phyloP scores from a whole-genome alignment of 2,113 vertebrate species.

The Mobula hypostoma region DNA sequence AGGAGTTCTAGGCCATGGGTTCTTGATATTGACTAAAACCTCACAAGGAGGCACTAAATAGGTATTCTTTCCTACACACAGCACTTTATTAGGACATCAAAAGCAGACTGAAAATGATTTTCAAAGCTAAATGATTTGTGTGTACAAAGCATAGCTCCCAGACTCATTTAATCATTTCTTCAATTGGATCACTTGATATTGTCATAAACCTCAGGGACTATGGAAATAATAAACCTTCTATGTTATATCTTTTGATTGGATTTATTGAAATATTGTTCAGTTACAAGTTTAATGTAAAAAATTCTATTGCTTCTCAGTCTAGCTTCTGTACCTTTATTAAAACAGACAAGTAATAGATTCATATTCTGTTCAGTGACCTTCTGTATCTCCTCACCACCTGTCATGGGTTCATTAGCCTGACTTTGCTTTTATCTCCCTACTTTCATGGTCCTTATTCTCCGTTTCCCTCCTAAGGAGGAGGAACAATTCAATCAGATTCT shows the following conservation, averaged over 20 bases:
- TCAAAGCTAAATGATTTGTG: not conserved
- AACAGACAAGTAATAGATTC: not conserved
- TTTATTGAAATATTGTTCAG: not conserved
- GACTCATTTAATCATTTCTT: not conserved
- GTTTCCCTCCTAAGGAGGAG: no score
- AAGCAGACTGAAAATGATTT: not conserved
- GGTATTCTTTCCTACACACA: not conserved
- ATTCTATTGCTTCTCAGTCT: not conserved
- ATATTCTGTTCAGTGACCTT: not conserved
- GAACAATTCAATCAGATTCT: no score
- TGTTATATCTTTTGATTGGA: not conserved
- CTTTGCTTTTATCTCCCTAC: no score
- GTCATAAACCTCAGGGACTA: not conserved
- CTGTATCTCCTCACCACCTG: not conserved
- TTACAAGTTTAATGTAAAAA: not conserved
- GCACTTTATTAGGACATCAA: not conserved
- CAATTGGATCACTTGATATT: not conserved
- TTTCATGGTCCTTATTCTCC: no score
- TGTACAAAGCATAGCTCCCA: not conserved
- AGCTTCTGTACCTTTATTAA: not conserved
- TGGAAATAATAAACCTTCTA: not conserved
- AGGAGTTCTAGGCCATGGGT: not conserved
- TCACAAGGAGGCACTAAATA: not conserved
- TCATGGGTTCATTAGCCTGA: not conserved
- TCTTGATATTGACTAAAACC: not conserved